Percentiles rank a stretch among this genome's conserved stretches.
Conservation (phyloP, 2,797 vertebrate genomes). For the Oreortyx pictus region DNA sequence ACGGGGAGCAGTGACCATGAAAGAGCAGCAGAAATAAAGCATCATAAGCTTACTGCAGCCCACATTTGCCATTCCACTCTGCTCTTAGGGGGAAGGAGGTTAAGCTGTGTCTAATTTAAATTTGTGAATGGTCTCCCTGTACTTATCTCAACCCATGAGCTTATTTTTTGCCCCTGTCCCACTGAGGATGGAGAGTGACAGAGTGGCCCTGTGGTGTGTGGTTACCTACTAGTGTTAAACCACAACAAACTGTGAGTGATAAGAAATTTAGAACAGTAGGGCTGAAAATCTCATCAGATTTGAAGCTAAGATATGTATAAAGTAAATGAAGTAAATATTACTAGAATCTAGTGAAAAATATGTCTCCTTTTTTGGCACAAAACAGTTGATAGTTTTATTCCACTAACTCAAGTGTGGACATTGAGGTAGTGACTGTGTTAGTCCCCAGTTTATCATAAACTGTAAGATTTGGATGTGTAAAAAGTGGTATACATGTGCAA, state of each 20-base stretch:
- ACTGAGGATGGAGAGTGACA: neutral
- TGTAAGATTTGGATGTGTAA: neutral
- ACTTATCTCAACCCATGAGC: neutral
- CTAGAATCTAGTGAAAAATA: neutral
- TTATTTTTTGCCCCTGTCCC: neutral
- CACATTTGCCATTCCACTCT: neutral
- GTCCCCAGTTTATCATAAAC: accelerated
- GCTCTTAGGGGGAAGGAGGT: neutral
- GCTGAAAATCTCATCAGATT: neutral
- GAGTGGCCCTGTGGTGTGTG: neutral
- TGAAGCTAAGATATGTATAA: neutral
- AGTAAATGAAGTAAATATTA: neutral
- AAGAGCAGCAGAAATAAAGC: neutral
- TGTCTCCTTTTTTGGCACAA: neutral
- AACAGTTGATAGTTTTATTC: neutral
- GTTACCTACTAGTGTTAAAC: neutral
- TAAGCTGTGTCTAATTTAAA: neutral
- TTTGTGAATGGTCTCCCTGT: neutral
- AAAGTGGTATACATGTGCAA: neutral
- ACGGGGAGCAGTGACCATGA: neutral
- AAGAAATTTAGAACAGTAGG: neutral
- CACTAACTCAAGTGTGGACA: neutral
- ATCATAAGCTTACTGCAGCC: neutral
- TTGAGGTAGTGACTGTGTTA: neutral
- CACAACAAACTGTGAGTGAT: neutral